Base-by-base conservation (phyloP, 2,888 invertebrate species). In the Eledone cirrhosa region DNA sequence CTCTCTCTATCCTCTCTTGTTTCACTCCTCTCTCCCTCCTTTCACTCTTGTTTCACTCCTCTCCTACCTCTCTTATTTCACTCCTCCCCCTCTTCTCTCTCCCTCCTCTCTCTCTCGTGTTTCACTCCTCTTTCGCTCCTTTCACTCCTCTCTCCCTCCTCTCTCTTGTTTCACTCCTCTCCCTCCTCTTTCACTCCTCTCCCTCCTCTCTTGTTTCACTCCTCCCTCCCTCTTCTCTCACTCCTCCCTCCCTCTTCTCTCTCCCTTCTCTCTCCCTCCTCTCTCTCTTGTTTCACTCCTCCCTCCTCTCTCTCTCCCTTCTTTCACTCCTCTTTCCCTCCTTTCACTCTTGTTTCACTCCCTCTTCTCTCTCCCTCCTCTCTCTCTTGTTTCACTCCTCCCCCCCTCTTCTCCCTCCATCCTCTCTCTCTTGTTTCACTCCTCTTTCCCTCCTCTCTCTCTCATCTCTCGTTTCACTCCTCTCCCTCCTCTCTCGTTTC, bases 81-180 rank as follows among this genome's bases (percentile, higher is more conserved):
- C n/a, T n/a, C n/a, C n/a, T n/a, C n/a, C n/a, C n/a, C n/a, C n/a
- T n/a, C n/a, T n/a, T n/a, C n/a, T n/a, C n/a, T n/a, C n/a, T n/a
- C n/a, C n/a, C n/a, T n/a, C n/a, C n/a, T n/a, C n/a, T n/a, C n/a
- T n/a, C n/a, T n/a, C n/a, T n/a, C n/a, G n/a, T n/a, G n/a, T n/a
- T n/a, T n/a, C n/a, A 72, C 48, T 47, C 74, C 48, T 48, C 7
- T 72, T 3, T 72, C 53, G 22, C n/a, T 41, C 7, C 48, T 24
- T 48, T 47, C 48, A 24, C 47, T 72, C 74, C 33, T 29, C 27
- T 31, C 48, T 29, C 33, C 4, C 27, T 53, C 48, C 74, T 74
- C 78, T 48, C 48, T 78, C 74, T 72, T 72, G 53, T 53, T 48
- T 74, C 48, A 14, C 69, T 48, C 22, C 80, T 7, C 53, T 53